Evolutionary conservation across 2,113 vertebrate species (phyloP), one percentile per base, ranked within the genome.

Genomic region (Chionis minor): DNA sequence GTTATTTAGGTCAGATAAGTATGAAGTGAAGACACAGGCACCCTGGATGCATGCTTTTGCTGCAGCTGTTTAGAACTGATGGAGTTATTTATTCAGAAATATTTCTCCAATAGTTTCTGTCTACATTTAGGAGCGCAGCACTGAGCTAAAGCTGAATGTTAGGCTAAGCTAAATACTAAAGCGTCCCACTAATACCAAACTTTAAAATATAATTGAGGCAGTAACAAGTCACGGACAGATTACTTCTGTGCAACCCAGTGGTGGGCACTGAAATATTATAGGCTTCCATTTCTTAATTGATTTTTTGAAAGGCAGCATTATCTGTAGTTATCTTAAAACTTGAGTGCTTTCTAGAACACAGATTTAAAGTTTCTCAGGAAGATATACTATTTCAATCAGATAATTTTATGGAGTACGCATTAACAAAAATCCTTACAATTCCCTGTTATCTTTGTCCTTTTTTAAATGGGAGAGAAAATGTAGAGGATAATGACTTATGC

Each of bases 351-450:
- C 58, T 77, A 54, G 63, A 89, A 33, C 35, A 61, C 20, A 5
- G 44, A 85, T 70, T 81, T 87, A 16, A 88, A 93, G 61, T 80
- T 93, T 86, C 85, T 91, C 49, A 21, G 83, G 77, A 86, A 77
- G 63, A 74, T 67, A 84, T 84, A 86, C 47, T 72, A 7, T 95
- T 95, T 89, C 78, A 75, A 56, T 90, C 84, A 85, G 94, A 79
- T 92, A 90, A 59, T 65, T 92, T 93, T 82, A 52, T 23, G 33
- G 32, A n/a, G 63, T 23, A 30, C n/a, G 62, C 12, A 4, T 73
- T 92, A 88, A 92, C 35, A 90, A 93, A 96, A 93, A 90, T 82
- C 72, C 83, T 87, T 58, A 75, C 65, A 86, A 27, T 79, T 69
- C 52, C 19, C 44, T 42, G 35, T 92, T 96, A 92, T 72, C 73